Base-by-base conservation (phyloP, 2,113 vertebrate genomes). In the Cariama cristata region DNA sequence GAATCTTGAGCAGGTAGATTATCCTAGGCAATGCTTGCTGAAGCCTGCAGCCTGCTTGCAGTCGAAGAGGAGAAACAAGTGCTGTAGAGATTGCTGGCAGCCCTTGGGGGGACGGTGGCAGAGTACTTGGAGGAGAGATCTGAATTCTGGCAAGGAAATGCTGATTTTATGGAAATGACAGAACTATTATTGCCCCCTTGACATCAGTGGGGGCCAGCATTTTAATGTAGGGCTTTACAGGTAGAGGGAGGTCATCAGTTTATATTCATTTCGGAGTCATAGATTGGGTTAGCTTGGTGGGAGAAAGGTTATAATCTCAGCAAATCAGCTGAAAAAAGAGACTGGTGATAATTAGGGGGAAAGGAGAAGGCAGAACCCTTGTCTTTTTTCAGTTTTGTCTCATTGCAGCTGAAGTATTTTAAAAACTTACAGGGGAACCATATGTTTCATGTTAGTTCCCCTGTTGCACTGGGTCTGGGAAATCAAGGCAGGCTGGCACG, bases 81-180 rank as follows among this genome's bases (percentile, higher is more conserved):
- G 56, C 82, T 44, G 55, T 10, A 72, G 86, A 93, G 80, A 74
- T 71, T 67, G 79, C 67, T 53, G 55, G 30, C 55, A 77, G 60
- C 59, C 33, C 95, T 63, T 2, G 0, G 14, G 62, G 79, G 52
- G 24, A 73, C 1, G 0, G 64, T 16, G 45, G 38, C 33, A 11
- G 24, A 56, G 56, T 8, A 30, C 58, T 74, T 4, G 0, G 24
- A 87, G 86, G 66, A 81, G 30, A 45, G 64, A 72, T 83, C 6
- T n/a, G 72, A 86, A 67, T 88, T 83, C 79, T 74, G 76, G 79
- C 75, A 83, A 76, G 82, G 76, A 94, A 92, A 88, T 59, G 38
- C 72, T 88, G 72, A 71, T 95, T 94, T 96, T 93, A 72, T 87
- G 90, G 77, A 93, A 96, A 91, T 79, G 58, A 23, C 80, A 72